Conservation (phyloP, 64 coral and sea anemone species). For the Dendrophyllia cribrosa region DNA sequence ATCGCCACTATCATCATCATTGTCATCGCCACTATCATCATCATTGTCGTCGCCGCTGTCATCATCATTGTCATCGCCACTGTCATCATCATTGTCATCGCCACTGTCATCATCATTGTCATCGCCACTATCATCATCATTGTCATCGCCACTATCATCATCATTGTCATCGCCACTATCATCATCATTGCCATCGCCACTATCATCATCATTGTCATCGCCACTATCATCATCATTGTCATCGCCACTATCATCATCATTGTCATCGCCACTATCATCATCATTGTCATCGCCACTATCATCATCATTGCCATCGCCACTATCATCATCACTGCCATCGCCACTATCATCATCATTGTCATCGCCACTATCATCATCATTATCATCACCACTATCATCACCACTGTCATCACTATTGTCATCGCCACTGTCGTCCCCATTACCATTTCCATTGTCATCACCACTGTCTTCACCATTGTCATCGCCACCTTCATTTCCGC, state of each 20-base stretch:
- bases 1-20: neutral
- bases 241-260: neutral
- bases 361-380: neutral
- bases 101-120: neutral
- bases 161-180: neutral
- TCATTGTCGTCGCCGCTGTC: neutral
- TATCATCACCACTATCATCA: neutral
- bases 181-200: neutral
- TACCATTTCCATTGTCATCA: neutral
- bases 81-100: neutral
- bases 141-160: neutral
- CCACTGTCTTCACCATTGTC: neutral
- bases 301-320: neutral
- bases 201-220: neutral
- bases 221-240: neutral
- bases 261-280: neutral
- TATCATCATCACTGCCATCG: neutral
- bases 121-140: constrained; percentile 19
- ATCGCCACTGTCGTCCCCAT: neutral
- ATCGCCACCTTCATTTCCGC: neutral
- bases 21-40: neutral
- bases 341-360: neutral
- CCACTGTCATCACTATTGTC: neutral
- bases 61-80: neutral
- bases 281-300: neutral